Conservation (phyloP, 2,888 invertebrate species). For the Folsomia manolachei region DNA sequence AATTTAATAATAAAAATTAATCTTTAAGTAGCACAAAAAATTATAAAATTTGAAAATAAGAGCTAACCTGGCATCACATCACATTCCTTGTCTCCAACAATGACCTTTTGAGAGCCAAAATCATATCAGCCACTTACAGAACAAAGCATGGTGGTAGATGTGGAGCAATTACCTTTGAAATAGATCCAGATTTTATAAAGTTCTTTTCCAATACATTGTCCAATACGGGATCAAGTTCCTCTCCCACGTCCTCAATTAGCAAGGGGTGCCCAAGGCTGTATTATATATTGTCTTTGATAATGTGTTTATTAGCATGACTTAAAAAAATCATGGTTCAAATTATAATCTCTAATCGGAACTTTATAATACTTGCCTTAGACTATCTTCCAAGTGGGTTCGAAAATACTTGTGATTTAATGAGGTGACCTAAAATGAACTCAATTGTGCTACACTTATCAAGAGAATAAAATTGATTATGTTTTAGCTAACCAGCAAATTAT, state of each 20-base stretch:
- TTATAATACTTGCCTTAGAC: no score
- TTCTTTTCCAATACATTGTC: conserved; percentile 96
- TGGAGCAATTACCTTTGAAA: conserved; percentile 88
- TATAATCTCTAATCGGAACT: no score
- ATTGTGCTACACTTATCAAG: background rate
- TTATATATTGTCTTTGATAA: no score
- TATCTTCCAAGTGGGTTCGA: conserved; percentile 83
- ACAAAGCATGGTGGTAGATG: no score
- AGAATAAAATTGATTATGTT: background rate
- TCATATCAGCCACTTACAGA: no score
- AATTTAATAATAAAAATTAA: conserved; percentile 53
- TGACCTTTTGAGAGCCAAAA: no score
- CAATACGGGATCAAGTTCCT: conserved; percentile 91
- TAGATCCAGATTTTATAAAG: conserved; percentile 94
- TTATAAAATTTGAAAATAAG: background rate
- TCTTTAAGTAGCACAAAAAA: background rate
- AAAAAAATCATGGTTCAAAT: no score
- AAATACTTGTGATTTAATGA: conserved; percentile 96
- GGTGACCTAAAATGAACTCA: conserved; percentile 67
- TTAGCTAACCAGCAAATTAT: conserved; percentile 66
- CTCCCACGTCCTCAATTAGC: conserved; percentile 89
- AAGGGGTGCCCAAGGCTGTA: conserved; percentile 82
- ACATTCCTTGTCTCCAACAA: conserved; percentile 93
- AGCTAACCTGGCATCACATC: conserved; percentile 74
- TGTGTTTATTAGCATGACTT: no score